Evolutionary conservation across 2,113 vertebrate species (phyloP).

Genomic region (Rhabdornis inornatus): DNA sequence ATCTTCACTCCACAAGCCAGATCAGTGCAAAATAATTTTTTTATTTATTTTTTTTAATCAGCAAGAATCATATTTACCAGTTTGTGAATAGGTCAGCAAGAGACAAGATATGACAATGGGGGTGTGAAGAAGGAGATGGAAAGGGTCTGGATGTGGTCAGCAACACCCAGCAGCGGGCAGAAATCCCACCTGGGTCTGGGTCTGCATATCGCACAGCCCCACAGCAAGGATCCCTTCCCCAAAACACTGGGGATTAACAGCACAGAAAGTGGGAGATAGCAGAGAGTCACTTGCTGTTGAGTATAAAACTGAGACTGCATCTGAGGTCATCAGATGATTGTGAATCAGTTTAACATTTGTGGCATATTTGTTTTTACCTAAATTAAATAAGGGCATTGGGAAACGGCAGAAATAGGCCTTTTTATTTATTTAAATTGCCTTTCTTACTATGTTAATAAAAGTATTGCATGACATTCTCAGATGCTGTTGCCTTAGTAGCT

Average conservation of each 20-base stretch:
- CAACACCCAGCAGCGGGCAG: neutral
- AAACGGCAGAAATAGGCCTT: neutral
- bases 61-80: neutral
- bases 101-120: rapidly evolving
- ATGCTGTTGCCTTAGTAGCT: neutral
- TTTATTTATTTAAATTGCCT: constrained; percentile 52
- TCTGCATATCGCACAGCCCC: neutral
- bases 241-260: neutral
- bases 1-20: neutral
- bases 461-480: constrained; percentile 32
- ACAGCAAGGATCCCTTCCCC: neutral
- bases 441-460: neutral
- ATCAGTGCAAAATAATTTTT: neutral
- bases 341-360: neutral
- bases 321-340: neutral
- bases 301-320: neutral
- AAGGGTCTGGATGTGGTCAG: neutral
- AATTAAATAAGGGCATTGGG: constrained; percentile 1
- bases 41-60: too few species aligned
- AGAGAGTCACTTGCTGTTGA: neutral
- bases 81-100: neutral
- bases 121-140: neutral
- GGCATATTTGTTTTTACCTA: neutral
- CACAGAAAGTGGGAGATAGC: neutral
- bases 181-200: neutral